These are phyloP conservation scores for Mystacornis crossleyi DNA, from an alignment of 2,113 vertebrate genomes.

Conservation along the genomic window DNA sequence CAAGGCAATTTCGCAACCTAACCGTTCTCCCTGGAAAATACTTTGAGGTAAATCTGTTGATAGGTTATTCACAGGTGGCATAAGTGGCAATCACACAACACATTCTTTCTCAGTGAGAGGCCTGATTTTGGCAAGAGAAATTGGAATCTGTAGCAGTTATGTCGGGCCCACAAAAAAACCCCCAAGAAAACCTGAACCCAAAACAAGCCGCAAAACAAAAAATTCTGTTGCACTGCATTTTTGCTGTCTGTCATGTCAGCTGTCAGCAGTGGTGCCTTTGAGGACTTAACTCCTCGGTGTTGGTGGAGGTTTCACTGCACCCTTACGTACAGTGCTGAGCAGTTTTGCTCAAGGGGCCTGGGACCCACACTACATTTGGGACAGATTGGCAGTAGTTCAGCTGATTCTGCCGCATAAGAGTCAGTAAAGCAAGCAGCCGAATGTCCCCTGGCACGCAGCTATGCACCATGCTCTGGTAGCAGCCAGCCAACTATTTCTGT, in stretches of 20 bases:
- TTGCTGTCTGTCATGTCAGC: background rate
- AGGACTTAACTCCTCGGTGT: background rate
- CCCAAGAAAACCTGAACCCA: background rate
- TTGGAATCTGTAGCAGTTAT: background rate
- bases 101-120: background rate
- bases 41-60: constrained; percentile 24
- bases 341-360: accelerated
- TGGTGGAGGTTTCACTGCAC: background rate
- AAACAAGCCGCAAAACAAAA: background rate
- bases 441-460: background rate
- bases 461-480: background rate
- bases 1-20: constrained; percentile 17
- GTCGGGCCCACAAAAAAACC: background rate
- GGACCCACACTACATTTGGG: accelerated
- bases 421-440: background rate
- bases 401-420: background rate
- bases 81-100: background rate
- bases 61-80: constrained; percentile 20
- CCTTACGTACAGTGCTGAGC: background rate
- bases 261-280: background rate
- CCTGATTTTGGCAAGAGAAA: background rate
- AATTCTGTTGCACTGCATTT: background rate
- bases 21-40: constrained; percentile 9
- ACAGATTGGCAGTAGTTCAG: background rate
- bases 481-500: background rate